Conservation (phyloP, 1,140 invertebrate genomes). For the Drosophila ogumai region DNA sequence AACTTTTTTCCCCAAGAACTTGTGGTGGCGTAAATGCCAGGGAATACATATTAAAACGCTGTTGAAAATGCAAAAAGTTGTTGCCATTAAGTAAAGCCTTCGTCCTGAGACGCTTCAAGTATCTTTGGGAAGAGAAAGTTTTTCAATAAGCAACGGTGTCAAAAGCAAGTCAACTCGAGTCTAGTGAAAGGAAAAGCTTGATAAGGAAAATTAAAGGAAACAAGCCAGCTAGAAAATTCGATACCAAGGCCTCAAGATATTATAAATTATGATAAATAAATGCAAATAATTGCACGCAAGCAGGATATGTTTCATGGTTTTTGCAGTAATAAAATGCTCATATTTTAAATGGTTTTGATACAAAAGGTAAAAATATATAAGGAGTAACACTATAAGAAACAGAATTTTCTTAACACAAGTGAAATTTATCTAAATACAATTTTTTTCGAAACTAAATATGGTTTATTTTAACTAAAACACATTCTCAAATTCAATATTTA, state of each 20-base stretch:
- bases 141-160: constrained; percentile 67
- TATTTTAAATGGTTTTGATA: neutral
- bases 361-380: neutral
- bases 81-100: constrained; percentile 56
- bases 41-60: constrained; percentile 58
- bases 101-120: constrained; percentile 2
- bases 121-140: constrained; percentile 48
- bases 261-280: constrained; percentile 60
- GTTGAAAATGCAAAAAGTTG: constrained; percentile 49
- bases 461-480: neutral
- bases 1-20: constrained; percentile 29
- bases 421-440: neutral
- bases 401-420: neutral
- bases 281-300: constrained; percentile 58
- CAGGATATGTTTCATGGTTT: constrained; percentile 21
- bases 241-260: constrained; percentile 42
- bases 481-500: neutral
- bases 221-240: neutral
- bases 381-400: neutral
- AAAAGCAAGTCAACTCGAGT: constrained; percentile 45
- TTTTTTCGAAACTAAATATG: neutral
- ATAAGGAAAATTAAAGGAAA: constrained; percentile 10
- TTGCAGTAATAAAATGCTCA: constrained; percentile 28
- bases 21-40: constrained; percentile 11
- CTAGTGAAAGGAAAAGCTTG: constrained; percentile 8